phyloP scores from a whole-genome alignment of 2,113 vertebrate genomes.

The Xenus cinereus region DNA sequence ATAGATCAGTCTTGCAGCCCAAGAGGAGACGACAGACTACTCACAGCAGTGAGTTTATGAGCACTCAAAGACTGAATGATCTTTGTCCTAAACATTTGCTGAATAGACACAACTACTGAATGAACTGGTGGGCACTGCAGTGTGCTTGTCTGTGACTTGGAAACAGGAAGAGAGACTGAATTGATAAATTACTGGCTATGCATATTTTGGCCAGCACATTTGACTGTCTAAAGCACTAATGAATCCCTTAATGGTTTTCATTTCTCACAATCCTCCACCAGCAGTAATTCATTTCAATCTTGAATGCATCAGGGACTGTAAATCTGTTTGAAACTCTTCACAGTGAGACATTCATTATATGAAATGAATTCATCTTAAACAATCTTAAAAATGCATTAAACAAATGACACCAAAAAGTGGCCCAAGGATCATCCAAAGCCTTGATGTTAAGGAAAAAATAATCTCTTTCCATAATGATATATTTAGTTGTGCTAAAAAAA shows the following conservation, averaged over 20 bases:
- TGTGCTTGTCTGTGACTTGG: background rate
- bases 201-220: background rate
- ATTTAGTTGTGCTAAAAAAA: background rate
- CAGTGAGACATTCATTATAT: background rate
- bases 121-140: background rate
- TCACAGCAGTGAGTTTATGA: background rate
- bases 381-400: constrained; percentile 20
- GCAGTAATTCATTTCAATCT: constrained; percentile 23
- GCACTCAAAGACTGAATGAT: background rate
- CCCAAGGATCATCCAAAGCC: background rate
- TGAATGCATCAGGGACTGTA: constrained; percentile 3
- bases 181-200: background rate
- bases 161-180: background rate
- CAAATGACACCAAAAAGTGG: background rate
- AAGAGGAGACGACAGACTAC: background rate
- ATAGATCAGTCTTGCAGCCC: background rate
- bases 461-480: background rate
- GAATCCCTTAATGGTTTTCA: background rate
- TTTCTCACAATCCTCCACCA: background rate
- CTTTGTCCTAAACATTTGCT: background rate
- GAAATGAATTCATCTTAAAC: background rate
- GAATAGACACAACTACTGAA: background rate
- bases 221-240: constrained; percentile 25
- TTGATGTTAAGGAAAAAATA: background rate
- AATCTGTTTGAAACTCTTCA: constrained; percentile 14